Evolutionary conservation across 2,888 invertebrate species (phyloP), one percentile per base, ranked within the genome.

Genomic region (Tenthredo amoena): DNA sequence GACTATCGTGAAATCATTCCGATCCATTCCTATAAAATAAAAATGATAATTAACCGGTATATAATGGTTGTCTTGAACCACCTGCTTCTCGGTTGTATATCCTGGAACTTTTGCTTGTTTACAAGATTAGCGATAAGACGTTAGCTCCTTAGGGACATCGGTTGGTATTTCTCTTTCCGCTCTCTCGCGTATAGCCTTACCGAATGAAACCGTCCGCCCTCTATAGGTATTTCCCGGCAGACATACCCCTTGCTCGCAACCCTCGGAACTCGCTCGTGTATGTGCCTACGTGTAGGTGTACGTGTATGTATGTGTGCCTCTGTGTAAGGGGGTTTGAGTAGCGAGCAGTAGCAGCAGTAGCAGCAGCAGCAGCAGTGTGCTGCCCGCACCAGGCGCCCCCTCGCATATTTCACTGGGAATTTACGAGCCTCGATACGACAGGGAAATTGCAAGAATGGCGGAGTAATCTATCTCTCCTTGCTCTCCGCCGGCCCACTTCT

Each of bases 361-460:
- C 87, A 86, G 88, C 87, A 88, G 89, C 88, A 92, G 92, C 91
- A 91, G 92, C 92, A 92, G 91, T 93, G 93, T 92, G 93, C 93
- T 93, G 93, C 93, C 93, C 93, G 93, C 92, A 93, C 92, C 93
- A 92, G 94, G 93, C 93, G 92, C 93, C 92, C 92, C 94, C 94
- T 94, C 95, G 96, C 95, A 96, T 97, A 97, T 96, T 96, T 97
- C 97, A 97, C 96, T 94, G 95, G 95, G 96, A 96, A 97, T 97
- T 97, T 97, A 97, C 96, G 96, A 96, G 96, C 96, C 95, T 96
- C 96, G 96, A 96, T 97, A 97, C 97, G 97, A 97, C 97, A 97
- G 97, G 96, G 97, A 97, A 97, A 97, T 97, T 97, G 97, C 97
- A 97, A 97, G 97, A 97, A 97, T 97, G 97, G 96, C 96, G 96